Conservation (phyloP, 2,797 vertebrate species). For the Ptychobarbus kaznakovi region DNA sequence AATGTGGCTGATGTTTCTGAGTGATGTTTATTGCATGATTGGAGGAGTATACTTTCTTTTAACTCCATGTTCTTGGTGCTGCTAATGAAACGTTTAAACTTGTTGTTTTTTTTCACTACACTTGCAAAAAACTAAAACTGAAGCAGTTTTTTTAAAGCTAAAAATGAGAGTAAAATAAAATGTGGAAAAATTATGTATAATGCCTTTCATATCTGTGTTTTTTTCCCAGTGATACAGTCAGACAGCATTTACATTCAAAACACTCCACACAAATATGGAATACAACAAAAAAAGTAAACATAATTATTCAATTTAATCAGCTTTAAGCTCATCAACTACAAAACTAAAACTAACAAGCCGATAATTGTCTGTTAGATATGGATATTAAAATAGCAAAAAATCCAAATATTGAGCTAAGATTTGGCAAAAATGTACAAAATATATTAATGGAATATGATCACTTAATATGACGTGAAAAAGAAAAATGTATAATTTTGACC, state of each 20-base stretch:
- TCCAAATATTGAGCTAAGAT: background rate
- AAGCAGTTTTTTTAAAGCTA: slow-evolving; percentile 1
- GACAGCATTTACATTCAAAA: background rate
- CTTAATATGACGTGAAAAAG: too few species aligned
- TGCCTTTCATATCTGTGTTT: background rate
- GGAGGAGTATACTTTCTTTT: background rate
- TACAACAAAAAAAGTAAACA: background rate
- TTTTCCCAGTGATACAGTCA: background rate
- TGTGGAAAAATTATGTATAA: background rate
- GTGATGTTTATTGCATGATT: slow-evolving; percentile 18
- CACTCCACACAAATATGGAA: background rate
- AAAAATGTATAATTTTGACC: too few species aligned
- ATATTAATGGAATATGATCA: too few species aligned
- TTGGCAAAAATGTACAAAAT: too few species aligned
- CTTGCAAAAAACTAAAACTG: background rate
- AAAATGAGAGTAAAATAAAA: slow-evolving; percentile 4
- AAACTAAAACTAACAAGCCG: background rate
- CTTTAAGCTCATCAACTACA: background rate
- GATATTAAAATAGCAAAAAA: background rate
- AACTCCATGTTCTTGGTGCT: background rate
- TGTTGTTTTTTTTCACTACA: background rate
- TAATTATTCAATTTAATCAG: background rate
- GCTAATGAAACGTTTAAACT: background rate
- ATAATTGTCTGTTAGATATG: background rate
- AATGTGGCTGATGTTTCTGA: background rate